phyloP scores from a whole-genome alignment of 2,888 invertebrate genomes.

The Ceraclea dissimilis region DNA sequence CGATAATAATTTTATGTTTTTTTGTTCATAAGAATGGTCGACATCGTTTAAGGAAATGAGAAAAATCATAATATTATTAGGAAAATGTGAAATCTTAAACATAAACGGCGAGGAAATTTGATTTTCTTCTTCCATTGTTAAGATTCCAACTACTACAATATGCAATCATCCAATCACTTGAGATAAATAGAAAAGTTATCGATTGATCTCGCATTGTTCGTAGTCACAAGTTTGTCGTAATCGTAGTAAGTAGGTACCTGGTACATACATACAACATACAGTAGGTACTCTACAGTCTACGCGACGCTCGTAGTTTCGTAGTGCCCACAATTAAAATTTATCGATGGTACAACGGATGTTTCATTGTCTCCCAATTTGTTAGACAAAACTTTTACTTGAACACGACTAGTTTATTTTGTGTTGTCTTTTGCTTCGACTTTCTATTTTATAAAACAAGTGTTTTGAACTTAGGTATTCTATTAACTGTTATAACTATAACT shows the following conservation, averaged over 20 bases:
- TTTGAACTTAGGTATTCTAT: too few relatives aligned
- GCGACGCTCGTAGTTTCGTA: background rate
- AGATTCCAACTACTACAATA: background rate
- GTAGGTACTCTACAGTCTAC: too few relatives aligned
- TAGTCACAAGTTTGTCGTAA: background rate
- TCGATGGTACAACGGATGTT: background rate
- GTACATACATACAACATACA: too few relatives aligned
- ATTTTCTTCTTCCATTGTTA: background rate
- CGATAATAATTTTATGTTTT: too few relatives aligned
- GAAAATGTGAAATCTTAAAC: background rate
- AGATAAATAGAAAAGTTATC: conserved; percentile 1
- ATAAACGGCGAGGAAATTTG: background rate
- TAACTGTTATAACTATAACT: too few relatives aligned
- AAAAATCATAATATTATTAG: background rate
- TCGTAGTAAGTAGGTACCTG: background rate
- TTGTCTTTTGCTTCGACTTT: background rate
- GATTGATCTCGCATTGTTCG: background rate
- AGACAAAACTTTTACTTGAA: background rate
- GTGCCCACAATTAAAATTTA: background rate
- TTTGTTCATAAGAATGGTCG: background rate
- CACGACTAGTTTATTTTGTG: background rate
- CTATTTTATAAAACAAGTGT: too few relatives aligned
- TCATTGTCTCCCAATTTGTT: background rate
- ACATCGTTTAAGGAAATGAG: background rate
- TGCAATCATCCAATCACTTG: background rate